These are phyloP conservation scores for Xiphorhynchus erythropygius DNA, from an alignment of 2,797 vertebrate genomes.

Conservation along the genomic window DNA sequence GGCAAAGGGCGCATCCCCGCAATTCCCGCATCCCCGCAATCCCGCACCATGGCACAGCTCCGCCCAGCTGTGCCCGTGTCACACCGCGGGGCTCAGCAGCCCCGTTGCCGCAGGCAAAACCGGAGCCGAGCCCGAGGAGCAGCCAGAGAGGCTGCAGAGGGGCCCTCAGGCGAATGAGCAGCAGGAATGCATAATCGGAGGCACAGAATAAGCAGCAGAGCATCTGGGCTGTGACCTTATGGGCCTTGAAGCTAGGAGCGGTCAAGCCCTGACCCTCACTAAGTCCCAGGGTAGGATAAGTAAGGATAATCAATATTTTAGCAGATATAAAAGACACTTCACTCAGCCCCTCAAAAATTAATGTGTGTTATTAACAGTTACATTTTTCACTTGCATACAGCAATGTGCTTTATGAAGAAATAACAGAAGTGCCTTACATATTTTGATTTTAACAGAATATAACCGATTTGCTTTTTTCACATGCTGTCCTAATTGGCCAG, in stretches of 20 bases:
- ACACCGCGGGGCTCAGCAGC: not conserved
- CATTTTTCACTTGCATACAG: not conserved
- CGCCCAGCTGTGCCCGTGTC: not conserved
- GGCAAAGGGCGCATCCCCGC: not conserved
- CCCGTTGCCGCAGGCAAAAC: not conserved
- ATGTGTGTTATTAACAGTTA: not conserved
- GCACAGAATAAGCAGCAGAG: not conserved
- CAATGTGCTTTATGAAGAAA: not conserved
- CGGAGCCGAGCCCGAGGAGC: not conserved
- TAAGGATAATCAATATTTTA: not conserved
- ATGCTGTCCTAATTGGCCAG: not conserved
- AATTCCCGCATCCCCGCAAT: not conserved
- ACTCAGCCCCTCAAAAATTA: rapidly evolving
- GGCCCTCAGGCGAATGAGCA: not conserved
- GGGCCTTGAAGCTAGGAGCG: not conserved
- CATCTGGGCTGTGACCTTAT: not conserved
- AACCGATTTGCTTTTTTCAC: not conserved
- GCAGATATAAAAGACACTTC: not conserved
- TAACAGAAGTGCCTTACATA: not conserved
- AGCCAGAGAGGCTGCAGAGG: not conserved
- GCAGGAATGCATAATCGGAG: not conserved
- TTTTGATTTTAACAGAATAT: not conserved
- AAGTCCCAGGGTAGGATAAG: not conserved
- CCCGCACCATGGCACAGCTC: not conserved
- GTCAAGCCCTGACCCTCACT: not conserved